Conservation (phyloP, 2,797 vertebrate species). For the Odontamblyopus rebecca region DNA sequence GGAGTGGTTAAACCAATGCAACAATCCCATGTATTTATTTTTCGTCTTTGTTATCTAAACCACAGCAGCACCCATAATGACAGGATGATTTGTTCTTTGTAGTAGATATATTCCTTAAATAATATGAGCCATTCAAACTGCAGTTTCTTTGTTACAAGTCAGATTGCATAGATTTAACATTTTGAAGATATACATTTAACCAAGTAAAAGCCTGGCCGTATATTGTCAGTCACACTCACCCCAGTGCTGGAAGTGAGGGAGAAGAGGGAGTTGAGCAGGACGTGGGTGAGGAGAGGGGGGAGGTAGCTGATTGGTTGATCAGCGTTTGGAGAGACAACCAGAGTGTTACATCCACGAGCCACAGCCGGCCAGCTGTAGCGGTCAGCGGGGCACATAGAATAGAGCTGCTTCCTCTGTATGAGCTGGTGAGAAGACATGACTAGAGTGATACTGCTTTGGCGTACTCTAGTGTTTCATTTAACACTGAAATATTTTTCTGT, state of each 20-base stretch:
- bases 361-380: slow-evolving; percentile 87
- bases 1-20: too few relatives aligned
- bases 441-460: neutral
- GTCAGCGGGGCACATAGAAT: slow-evolving; percentile 71
- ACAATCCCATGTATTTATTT: too few relatives aligned
- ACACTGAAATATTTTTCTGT: neutral
- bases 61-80: too few relatives aligned
- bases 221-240: slow-evolving; percentile 71
- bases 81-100: too few relatives aligned
- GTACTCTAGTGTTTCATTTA: neutral
- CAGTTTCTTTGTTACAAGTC: too few relatives aligned
- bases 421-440: slow-evolving; percentile 65
- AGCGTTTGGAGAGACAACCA: slow-evolving; percentile 78
- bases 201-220: too few relatives aligned
- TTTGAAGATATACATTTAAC: too few relatives aligned
- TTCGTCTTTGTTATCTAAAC: too few relatives aligned
- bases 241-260: slow-evolving; percentile 68
- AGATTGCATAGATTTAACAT: too few relatives aligned
- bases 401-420: slow-evolving; percentile 64
- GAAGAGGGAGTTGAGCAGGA: slow-evolving; percentile 74
- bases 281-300: slow-evolving; percentile 81
- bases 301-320: slow-evolving; percentile 84
- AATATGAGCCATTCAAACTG: too few relatives aligned
- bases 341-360: slow-evolving; percentile 80
- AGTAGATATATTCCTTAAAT: too few relatives aligned